Evolutionary conservation across 2,113 vertebrate species (phyloP), one percentile per base, ranked within the genome.

Genomic region (Burhinus bistriatus): DNA sequence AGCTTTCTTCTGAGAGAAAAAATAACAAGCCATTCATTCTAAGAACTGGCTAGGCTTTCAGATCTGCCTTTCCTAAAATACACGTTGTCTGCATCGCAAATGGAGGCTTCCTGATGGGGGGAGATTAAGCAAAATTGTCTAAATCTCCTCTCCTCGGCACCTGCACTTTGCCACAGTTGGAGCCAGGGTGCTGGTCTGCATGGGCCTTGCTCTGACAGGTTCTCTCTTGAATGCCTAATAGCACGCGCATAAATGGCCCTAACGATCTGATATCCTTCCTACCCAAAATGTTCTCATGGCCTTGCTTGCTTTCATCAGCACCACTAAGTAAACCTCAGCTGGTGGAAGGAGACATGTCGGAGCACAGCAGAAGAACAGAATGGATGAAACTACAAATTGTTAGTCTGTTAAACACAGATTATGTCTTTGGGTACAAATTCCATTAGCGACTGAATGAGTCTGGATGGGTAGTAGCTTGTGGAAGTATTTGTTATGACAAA

Each of bases 401-500:
- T 97, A 94, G 89, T 76, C 91, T 97, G 83, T 96, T 95, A 94
- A 95, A 95, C 82, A 94, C 89, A 96, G 91, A 95, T 95, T 96
- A 96, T 95, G 97, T 96, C 84, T 94, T 96, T 96, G 93, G 94
- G 96, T 95, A 94, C 93, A 96, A 92, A 95, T 95, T 97, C 91
- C 94, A 96, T 97, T 96, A 97, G 94, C 2, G 75, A 96, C 94
- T 96, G 93, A 95, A 91, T 95, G 84, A 97, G 93, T 89, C 96
- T 96, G 93, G 96, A 96, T 97, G 95, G 91, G 95, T 97, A 96
- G 95, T 93, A 97, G 94, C 96, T 96, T 95, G 95, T 97, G 96
- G 94, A 97, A 96, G 94, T 93, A 97, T 97, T 96, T 96, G 93
- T 97, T 97, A 96, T 90, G 91, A 95, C 94, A 95, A 96, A 97